phyloP scores from a whole-genome alignment of 2,113 vertebrate species.

The Lonchura striata region DNA sequence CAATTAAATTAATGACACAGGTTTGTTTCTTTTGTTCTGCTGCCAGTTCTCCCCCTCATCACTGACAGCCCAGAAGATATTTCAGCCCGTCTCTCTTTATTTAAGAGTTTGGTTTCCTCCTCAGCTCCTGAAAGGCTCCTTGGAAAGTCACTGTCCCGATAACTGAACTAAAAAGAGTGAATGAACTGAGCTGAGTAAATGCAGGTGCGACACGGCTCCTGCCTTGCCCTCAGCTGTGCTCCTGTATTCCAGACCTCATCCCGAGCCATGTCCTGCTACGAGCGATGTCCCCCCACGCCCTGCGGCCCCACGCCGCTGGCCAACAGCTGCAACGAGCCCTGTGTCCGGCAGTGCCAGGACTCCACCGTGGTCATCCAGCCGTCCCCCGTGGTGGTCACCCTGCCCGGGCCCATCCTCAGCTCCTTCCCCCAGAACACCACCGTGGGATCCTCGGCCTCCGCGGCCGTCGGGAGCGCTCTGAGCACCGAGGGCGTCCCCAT shows the following conservation, averaged over 20 bases:
- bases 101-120: not conserved
- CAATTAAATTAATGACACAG: not conserved
- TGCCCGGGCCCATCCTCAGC: slow-evolving; percentile 37
- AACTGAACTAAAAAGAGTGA: not conserved
- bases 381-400: not conserved
- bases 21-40: not conserved
- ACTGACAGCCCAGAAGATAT: not conserved
- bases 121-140: not conserved
- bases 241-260: not conserved
- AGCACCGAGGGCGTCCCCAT: not conserved
- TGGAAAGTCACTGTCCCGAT: not conserved
- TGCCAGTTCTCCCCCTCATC: not conserved
- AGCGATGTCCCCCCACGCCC: not conserved
- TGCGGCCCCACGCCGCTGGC: slow-evolving; percentile 20
- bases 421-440: slow-evolving; percentile 36
- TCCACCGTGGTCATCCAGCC: not conserved
- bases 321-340: slow-evolving; percentile 32
- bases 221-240: not conserved
- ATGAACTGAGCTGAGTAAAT: accelerated
- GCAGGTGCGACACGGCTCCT: accelerated
- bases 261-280: not conserved
- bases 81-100: not conserved
- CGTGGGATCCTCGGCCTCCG: slow-evolving; percentile 35
- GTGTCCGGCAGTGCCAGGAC: slow-evolving; percentile 27
- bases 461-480: not conserved